Conservation (phyloP, 2,888 invertebrate genomes). For the Pharmacophagus antenor region DNA sequence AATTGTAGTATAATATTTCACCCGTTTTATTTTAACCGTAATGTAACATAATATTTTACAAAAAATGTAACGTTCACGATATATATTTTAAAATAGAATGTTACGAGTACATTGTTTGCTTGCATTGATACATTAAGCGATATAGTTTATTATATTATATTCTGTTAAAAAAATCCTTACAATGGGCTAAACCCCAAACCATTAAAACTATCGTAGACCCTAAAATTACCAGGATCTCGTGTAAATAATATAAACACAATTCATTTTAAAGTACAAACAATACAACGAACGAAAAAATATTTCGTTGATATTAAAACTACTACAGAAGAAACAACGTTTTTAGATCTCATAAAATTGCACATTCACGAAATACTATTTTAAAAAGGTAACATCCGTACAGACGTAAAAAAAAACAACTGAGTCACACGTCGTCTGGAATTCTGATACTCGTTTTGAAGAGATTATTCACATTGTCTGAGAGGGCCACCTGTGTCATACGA, state of each 20-base stretch:
- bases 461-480: conserved; percentile 42
- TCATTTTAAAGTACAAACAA: neutral
- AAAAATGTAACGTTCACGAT: too few relatives aligned
- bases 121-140: too few relatives aligned
- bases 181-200: neutral
- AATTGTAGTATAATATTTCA: too few relatives aligned
- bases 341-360: neutral
- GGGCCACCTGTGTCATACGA: conserved; percentile 35
- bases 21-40: too few relatives aligned
- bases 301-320: neutral
- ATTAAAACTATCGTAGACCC: neutral
- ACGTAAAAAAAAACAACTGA: conserved; percentile 28
- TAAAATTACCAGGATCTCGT: neutral
- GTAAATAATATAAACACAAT: neutral
- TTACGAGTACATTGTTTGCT: too few relatives aligned
- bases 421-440: conserved; percentile 38
- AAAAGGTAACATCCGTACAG: conserved; percentile 10
- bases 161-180: too few relatives aligned
- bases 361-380: too few relatives aligned
- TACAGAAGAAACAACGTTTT: neutral
- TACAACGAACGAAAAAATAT: neutral
- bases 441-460: conserved; percentile 36
- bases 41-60: too few relatives aligned
- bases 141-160: too few relatives aligned
- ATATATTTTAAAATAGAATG: too few relatives aligned